These are phyloP conservation scores for Mugil cephalus DNA, from an alignment of 2,113 vertebrate genomes.

Conservation along the genomic window DNA sequence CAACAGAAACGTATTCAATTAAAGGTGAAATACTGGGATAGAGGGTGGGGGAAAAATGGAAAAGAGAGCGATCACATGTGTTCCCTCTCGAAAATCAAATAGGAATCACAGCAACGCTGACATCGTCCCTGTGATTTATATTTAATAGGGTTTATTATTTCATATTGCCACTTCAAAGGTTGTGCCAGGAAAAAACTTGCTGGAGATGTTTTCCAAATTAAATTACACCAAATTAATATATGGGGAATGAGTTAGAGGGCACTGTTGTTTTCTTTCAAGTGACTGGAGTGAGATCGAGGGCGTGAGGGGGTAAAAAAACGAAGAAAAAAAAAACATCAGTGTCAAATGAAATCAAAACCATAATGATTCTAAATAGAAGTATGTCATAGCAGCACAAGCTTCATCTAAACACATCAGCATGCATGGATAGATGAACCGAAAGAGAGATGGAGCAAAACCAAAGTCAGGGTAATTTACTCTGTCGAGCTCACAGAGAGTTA, in stretches of 20 bases:
- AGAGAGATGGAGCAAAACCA: conserved; percentile 32
- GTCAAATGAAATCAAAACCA: conserved; percentile 61
- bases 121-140: conserved; percentile 85
- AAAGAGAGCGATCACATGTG: conserved; percentile 84
- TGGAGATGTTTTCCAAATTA: conserved; percentile 83
- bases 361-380: conserved; percentile 61
- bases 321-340: conserved; percentile 36
- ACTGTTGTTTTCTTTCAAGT: conserved; percentile 67
- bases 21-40: conserved; percentile 84
- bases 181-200: conserved; percentile 81
- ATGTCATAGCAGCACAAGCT: conserved; percentile 48
- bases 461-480: conserved; percentile 49
- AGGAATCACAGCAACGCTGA: conserved; percentile 81
- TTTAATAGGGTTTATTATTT: conserved; percentile 89
- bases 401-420: conserved; percentile 51
- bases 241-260: conserved; percentile 69
- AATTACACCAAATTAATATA: conserved; percentile 85
- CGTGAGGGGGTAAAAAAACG: too few species aligned
- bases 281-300: conserved; percentile 20
- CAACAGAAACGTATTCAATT: conserved; percentile 86
- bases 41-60: conserved; percentile 73
- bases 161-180: conserved; percentile 87
- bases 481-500: conserved; percentile 56
- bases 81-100: conserved; percentile 83
- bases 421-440: conserved; percentile 58